These are phyloP conservation scores for Caloenas nicobarica DNA, from an alignment of 2,113 vertebrate species.

Conservation along the genomic window DNA sequence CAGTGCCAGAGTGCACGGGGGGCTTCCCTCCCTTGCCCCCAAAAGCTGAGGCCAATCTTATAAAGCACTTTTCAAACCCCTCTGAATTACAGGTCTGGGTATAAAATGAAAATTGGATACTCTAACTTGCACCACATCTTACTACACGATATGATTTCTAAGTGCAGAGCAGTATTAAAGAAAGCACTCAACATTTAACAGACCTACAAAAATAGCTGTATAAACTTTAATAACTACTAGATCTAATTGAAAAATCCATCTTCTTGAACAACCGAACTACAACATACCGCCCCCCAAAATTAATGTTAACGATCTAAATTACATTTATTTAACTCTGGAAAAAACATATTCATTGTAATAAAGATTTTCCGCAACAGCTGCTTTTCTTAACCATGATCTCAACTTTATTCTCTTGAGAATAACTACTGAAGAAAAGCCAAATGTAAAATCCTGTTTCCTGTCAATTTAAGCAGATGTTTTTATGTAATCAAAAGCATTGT, in stretches of 20 bases:
- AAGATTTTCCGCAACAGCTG: constrained; percentile 73
- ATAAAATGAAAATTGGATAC: neutral
- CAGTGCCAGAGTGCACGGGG: accelerated
- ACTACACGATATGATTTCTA: neutral
- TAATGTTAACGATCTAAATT: constrained; percentile 18
- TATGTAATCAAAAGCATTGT: constrained; percentile 66
- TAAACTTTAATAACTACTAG: neutral
- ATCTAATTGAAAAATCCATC: neutral
- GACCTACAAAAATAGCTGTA: neutral
- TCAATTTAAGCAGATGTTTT: constrained; percentile 72
- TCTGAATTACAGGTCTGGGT: neutral
- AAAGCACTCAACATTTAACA: neutral
- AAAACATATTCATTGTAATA: constrained; percentile 44
- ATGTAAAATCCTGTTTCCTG: constrained; percentile 71
- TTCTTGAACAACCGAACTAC: neutral
- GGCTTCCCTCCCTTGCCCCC: neutral
- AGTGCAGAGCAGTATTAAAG: neutral
- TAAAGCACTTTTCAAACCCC: neutral
- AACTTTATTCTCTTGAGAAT: constrained; percentile 67
- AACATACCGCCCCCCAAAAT: neutral
- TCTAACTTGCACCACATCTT: neutral
- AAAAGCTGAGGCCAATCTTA: neutral
- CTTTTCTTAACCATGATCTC: constrained; percentile 72
- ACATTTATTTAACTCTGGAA: constrained; percentile 59
- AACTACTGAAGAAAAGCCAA: constrained; percentile 69